Base-by-base conservation (phyloP, 2,797 vertebrate genomes). In the Ctenochaetus hawaiiensis region DNA sequence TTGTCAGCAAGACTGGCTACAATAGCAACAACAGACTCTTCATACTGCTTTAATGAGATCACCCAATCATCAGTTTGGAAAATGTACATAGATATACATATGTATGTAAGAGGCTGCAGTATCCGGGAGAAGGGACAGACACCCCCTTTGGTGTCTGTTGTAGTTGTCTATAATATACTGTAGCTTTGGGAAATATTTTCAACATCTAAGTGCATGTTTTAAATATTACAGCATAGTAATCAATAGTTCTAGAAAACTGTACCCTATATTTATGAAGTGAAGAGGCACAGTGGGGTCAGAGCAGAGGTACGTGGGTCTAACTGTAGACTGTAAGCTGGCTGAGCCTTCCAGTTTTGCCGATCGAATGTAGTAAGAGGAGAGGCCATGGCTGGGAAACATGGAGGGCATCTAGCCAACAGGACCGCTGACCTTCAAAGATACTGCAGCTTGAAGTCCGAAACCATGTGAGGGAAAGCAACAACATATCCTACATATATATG, bases 121-220 rank as follows among this genome's bases (percentile, higher is more conserved):
- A 95, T 94, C 92, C 88, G 84, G 92, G 87, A 23, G 69, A 92
- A 89, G 88, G 86, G 87, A 90, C 83, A 84, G 86, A 79, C 70
- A 11, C 58, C 86, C 91, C 81, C 83, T 71, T 89, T 83, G 93
- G 92, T 89, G 86, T 87, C 75, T 34, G 74, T 83, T 47, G 20
- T 84, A 79, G 89, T 91, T 92, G 92, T 91, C 87, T 85, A 88
- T 88, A 89, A 90, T 92, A 92, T 93, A 85, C 94, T 92, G 93
- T 95, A 95, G 94, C 95, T 91, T 93, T 93, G 93, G 92, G 85
- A 87, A 92, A 92, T 93, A 93, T 94, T 94, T 90, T 92, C 87
- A 93, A 94, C 95, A 92, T 96, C 95, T 93, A 94, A 86, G 94
- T 97, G 97, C 96, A 98, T 97, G 97, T 97, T 97, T 95, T 95